These are phyloP conservation scores for Hemistola chrysoprasaria DNA, from an alignment of 2,888 invertebrate genomes.

Conservation along the genomic window DNA sequence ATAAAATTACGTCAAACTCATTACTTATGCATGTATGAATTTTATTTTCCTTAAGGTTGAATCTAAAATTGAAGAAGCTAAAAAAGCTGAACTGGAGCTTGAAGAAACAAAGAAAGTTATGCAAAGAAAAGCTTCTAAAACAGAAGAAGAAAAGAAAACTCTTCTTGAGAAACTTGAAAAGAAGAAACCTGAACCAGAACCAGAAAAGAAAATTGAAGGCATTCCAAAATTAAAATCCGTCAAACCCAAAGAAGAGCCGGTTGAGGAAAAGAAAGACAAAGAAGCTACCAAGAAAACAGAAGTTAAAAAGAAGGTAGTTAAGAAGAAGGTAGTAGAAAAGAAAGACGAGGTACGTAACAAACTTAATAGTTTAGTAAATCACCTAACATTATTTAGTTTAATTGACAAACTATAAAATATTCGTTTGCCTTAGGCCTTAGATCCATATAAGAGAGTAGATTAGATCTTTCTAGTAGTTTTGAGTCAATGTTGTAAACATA, in stretches of 20 bases:
- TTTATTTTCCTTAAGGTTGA: slow-evolving; percentile 38
- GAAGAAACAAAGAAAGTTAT: slow-evolving; percentile 74
- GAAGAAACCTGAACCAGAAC: slow-evolving; percentile 75
- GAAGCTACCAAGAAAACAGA: slow-evolving; percentile 66
- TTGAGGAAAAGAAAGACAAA: slow-evolving; percentile 69
- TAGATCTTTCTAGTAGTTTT: no score
- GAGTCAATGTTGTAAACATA: no score
- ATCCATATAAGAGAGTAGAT: no score
- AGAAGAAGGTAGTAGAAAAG: slow-evolving; percentile 74
- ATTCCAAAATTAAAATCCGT: slow-evolving; percentile 83
- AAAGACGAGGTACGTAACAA: slow-evolving; percentile 72
- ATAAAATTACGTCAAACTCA: no score
- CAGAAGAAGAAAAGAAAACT: slow-evolving; percentile 75
- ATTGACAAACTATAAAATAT: slow-evolving; percentile 13
- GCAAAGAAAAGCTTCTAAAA: slow-evolving; percentile 73
- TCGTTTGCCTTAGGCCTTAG: no score
- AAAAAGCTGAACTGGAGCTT: slow-evolving; percentile 63
- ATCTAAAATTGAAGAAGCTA: slow-evolving; percentile 56
- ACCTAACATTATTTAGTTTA: no score
- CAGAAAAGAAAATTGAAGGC: slow-evolving; percentile 83
- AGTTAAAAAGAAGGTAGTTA: slow-evolving; percentile 72
- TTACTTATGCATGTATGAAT: background rate
- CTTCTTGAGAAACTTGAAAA: slow-evolving; percentile 76
- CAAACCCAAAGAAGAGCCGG: slow-evolving; percentile 74
- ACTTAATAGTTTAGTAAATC: background rate